Evolutionary conservation across 2,888 invertebrate species (phyloP).

Genomic region (Aleiodes leptofemur): DNA sequence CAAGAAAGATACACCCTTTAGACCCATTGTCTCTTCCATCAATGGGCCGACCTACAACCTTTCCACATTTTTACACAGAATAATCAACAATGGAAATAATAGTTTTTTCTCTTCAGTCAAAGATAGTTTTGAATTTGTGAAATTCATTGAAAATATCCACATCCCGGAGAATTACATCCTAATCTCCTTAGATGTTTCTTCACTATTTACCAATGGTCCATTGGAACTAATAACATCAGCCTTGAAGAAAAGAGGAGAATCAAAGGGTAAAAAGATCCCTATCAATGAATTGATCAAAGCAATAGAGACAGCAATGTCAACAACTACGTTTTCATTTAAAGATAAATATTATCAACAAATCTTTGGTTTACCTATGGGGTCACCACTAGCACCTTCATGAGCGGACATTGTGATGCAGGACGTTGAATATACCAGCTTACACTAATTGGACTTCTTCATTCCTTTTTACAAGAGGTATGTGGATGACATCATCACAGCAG

Average conservation of each 20-base stretch:
- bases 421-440: constrained; percentile 17
- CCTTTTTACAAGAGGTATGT: constrained; percentile 31
- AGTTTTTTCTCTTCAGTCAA: background rate
- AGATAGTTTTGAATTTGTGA: constrained; percentile 2
- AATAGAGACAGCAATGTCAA: constrained; percentile 12
- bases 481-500: constrained; percentile 24
- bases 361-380: constrained; percentile 44
- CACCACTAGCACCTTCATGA: constrained; percentile 34
- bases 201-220: background rate
- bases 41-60: constrained; percentile 10
- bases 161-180: background rate
- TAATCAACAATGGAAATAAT: background rate
- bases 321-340: background rate
- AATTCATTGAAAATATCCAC: background rate
- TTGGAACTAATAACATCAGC: background rate
- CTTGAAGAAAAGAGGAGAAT: background rate
- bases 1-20: background rate
- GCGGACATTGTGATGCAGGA: constrained; percentile 37
- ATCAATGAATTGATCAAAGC: background rate
- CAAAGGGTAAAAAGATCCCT: background rate
- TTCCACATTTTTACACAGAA: background rate
- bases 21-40: no score
- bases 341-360: constrained; percentile 28
- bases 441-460: background rate
- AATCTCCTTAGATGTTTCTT: background rate